Evolutionary conservation across 1,140 invertebrate species (phyloP).

Genomic region (Temnothorax longispinosus): DNA sequence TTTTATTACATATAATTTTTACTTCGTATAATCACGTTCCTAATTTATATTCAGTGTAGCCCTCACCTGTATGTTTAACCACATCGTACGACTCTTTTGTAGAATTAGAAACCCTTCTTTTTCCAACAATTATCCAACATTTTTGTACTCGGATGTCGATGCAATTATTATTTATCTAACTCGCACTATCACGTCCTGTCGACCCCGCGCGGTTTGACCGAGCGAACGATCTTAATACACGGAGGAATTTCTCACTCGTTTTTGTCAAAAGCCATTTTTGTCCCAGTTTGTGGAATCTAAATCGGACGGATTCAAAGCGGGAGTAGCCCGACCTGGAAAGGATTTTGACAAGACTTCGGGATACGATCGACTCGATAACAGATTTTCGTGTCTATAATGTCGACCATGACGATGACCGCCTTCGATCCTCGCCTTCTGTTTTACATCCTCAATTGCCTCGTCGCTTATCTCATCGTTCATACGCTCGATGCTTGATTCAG

Average conservation of each 20-base stretch:
- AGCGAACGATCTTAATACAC: slow-evolving; percentile 76
- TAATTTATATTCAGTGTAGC: neutral
- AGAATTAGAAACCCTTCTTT: neutral
- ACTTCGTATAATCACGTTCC: neutral
- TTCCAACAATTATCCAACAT: slow-evolving; percentile 1
- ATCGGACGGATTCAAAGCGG: slow-evolving; percentile 27
- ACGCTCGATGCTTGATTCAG: neutral
- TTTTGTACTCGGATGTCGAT: slow-evolving; percentile 47
- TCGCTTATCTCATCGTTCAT: slow-evolving; percentile 22
- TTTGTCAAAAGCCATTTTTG: slow-evolving; percentile 19
- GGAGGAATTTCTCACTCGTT: slow-evolving; percentile 5
- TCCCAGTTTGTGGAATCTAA: slow-evolving; percentile 24
- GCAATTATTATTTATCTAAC: slow-evolving; percentile 62
- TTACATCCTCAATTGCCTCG: slow-evolving; percentile 4
- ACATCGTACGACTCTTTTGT: neutral
- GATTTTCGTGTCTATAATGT: neutral
- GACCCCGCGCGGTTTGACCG: slow-evolving; percentile 80
- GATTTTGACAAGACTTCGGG: slow-evolving; percentile 33
- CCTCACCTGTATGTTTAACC: neutral
- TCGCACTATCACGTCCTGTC: slow-evolving; percentile 72
- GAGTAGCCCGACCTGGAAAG: slow-evolving; percentile 60
- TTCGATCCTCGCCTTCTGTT: neutral
- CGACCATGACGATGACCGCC: slow-evolving; percentile 42
- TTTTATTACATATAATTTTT: neutral
- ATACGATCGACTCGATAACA: slow-evolving; percentile 1